Conservation (phyloP, 2,888 invertebrate genomes). For the Leptinotarsa haldemani region DNA sequence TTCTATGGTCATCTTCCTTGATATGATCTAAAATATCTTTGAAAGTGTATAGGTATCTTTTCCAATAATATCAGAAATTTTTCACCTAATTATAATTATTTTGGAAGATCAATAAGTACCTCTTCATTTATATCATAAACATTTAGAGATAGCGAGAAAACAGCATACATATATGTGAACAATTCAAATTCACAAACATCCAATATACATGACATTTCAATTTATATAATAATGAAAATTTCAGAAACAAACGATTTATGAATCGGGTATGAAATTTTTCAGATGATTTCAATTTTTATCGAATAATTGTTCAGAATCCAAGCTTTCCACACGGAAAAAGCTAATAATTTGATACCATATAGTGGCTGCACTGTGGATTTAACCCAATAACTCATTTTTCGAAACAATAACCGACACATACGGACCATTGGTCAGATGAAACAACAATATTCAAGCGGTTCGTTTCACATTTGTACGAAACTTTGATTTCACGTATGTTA, state of each 20-base stretch:
- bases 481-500: neutral
- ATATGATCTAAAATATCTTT: no score
- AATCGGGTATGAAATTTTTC: neutral
- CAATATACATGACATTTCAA: neutral
- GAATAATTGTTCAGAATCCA: neutral
- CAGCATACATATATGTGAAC: no score
- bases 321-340: slow-evolving; percentile 1
- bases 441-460: neutral
- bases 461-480: neutral
- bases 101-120: no score
- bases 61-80: no score
- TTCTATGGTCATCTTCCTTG: no score
- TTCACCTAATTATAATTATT: no score
- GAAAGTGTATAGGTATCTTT: no score
- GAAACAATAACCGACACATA: slow-evolving; percentile 2
- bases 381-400: neutral
- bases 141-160: no score
- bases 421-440: neutral
- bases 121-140: no score
- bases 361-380: neutral
- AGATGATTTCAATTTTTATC: neutral
- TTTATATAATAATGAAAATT: neutral
- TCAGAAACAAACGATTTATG: neutral
- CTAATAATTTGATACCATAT: neutral
- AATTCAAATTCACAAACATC: neutral